Evolutionary conservation across 53 echinoderm and acorn worm species (phyloP), one percentile per base, ranked within the genome.

Genomic region (Actinopyga echinites): DNA sequence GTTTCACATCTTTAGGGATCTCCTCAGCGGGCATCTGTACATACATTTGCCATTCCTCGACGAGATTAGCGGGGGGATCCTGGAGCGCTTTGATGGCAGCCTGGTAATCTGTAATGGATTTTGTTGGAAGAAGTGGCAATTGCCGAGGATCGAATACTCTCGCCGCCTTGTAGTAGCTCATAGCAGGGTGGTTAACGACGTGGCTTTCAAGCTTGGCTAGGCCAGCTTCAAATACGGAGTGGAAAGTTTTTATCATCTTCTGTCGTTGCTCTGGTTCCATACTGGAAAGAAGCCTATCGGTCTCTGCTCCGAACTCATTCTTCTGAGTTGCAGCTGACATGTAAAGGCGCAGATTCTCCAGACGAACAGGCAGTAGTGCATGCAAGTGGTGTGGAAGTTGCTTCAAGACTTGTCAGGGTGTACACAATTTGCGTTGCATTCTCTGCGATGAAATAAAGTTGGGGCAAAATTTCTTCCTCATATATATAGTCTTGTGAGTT

Each of bases 61-160:
- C 5, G 66, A 65, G 66, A 28, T 24, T 65, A 65, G 66, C 22
- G 19, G 67, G 9, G 30, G 67, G 67, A 9, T 67, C 67, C 30
- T 1, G 30, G 11, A 67, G 67, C 11, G 67, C 31, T 19, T 30
- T 30, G 2, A 67, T 26, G 30, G 67, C 30, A 67, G 9, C 67
- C 67, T 67, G 67, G 10, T 12, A 67, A 31, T 67, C 1, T 30
- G 30, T 8, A 1, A 67, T 9, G 9, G 8, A 12, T 19, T 67
- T 67, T 9, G 29, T 31, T 28, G 67, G 67, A 8, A 67, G 67
- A 9, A 67, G 67, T 12, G 30, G 32, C 19, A 90, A 83, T 71
- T 91, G 84, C 38, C 84, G 87, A 10, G 91, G 91, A 61, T 91
- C 87, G 74, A 91, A 87, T 33, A 91, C 54, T 24, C 87, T 56